Percentiles rank a stretch among this genome's conserved stretches.
These are phyloP conservation scores for Drosophila sp. DNA, from an alignment of 1,140 invertebrate species.

Conservation along the genomic window DNA sequence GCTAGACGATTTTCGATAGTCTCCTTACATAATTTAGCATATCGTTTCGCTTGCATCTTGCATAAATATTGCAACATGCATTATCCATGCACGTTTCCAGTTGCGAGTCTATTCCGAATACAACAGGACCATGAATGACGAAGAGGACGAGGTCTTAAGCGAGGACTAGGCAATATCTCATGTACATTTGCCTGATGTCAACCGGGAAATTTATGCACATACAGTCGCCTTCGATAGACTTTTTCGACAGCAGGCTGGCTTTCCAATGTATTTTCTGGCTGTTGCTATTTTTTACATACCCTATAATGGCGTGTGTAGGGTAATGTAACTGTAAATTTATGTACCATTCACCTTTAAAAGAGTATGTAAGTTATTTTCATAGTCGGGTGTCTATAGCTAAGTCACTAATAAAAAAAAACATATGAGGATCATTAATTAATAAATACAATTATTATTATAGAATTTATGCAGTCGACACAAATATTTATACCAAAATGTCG, in stretches of 20 bases:
- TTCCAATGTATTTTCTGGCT: constrained; percentile 24
- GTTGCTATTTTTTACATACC: constrained; percentile 35
- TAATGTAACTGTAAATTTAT: neutral
- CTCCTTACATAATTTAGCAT: constrained; percentile 39
- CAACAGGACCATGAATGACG: neutral
- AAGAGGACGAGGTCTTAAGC: neutral
- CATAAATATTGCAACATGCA: constrained; percentile 44
- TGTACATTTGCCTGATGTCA: constrained; percentile 72
- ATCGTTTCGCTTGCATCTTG: constrained; percentile 25
- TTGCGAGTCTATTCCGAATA: constrained; percentile 3
- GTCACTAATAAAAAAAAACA: no score
- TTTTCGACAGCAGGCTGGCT: constrained; percentile 35
- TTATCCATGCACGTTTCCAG: constrained; percentile 18
- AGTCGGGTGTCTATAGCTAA: no score
- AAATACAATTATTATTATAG: no score
- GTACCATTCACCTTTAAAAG: no score
- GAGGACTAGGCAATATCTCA: constrained; percentile 68
- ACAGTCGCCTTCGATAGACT: constrained; percentile 51
- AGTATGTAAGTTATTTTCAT: no score
- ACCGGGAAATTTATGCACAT: constrained; percentile 73
- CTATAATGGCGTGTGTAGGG: neutral
- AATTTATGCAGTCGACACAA: no score
- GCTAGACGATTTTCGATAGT: constrained; percentile 18
- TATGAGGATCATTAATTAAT: no score
- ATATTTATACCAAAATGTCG: no score